phyloP scores from a whole-genome alignment of 1,140 invertebrate genomes.

The Drosophila jambulina region DNA sequence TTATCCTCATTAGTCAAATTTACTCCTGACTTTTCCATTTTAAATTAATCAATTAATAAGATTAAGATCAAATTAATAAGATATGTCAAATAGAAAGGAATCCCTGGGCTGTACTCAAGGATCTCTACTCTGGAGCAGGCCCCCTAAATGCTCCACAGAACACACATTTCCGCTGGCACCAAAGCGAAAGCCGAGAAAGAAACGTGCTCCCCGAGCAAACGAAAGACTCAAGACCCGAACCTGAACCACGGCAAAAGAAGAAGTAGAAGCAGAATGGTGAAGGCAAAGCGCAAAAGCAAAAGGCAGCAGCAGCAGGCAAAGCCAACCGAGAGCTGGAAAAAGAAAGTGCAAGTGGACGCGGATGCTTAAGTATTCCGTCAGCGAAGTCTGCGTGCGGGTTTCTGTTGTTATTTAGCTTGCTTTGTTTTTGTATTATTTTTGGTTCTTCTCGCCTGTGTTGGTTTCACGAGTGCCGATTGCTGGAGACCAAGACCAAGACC shows the following conservation, averaged over 20 bases:
- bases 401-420: slow-evolving; percentile 23
- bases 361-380: slow-evolving; percentile 84
- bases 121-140: background rate
- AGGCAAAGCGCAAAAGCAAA: slow-evolving; percentile 66
- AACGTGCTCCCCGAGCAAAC: slow-evolving; percentile 68
- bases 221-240: slow-evolving; percentile 79
- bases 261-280: slow-evolving; percentile 75
- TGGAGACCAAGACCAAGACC: slow-evolving; percentile 47
- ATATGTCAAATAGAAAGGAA: too few species aligned
- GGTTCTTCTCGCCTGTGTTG: slow-evolving; percentile 55
- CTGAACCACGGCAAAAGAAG: slow-evolving; percentile 50
- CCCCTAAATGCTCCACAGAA: slow-evolving; percentile 21
- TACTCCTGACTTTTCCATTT: too few species aligned
- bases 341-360: slow-evolving; percentile 85
- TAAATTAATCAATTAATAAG: too few species aligned
- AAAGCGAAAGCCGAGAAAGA: slow-evolving; percentile 66
- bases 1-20: too few species aligned
- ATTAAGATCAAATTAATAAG: too few species aligned
- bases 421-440: slow-evolving; percentile 48
- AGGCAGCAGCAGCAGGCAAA: slow-evolving; percentile 68
- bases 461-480: slow-evolving; percentile 29
- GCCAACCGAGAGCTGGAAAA: slow-evolving; percentile 69
- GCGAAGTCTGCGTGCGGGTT: slow-evolving; percentile 40
- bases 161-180: slow-evolving; percentile 33
- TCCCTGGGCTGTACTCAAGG: background rate